A percentile compares a stretch with the other conserved stretches of the same genome.
These are phyloP conservation scores for Galago senegalensis DNA, from an alignment of 2,797 vertebrate genomes.

Conservation along the genomic window DNA sequence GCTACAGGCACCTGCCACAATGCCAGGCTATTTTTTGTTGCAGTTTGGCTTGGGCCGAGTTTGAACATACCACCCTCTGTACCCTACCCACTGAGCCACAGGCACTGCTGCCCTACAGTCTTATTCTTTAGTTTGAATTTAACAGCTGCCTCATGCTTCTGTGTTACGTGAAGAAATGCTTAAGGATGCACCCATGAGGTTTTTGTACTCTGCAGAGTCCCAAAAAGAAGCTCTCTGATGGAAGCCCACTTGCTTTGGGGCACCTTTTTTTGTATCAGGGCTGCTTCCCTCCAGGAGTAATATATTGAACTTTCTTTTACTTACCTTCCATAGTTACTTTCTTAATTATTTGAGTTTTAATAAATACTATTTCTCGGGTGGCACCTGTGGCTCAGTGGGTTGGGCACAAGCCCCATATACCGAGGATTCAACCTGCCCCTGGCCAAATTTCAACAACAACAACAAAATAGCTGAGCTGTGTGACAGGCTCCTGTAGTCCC, in stretches of 20 bases:
- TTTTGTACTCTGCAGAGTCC: neutral
- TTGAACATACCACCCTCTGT: no score
- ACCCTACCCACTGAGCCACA: no score
- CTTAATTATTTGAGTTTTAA: constrained; percentile 31
- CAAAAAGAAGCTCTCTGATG: neutral
- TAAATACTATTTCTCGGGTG: neutral
- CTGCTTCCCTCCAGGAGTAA: neutral
- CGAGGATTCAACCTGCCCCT: no score
- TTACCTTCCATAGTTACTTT: neutral
- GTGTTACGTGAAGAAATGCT: constrained; percentile 7
- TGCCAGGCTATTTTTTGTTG: no score
- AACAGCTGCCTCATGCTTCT: neutral
- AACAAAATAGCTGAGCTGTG: no score
- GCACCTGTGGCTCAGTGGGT: no score
- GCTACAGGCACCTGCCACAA: no score
- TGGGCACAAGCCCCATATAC: no score
- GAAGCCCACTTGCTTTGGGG: neutral
- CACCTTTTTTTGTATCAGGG: neutral
- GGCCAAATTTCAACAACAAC: no score
- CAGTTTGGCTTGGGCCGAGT: no score
- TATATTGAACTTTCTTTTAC: neutral
- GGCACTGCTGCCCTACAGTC: neutral
- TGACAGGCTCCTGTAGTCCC: no score
- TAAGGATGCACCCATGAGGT: neutral
- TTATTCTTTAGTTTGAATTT: constrained; percentile 49